A percentile compares a stretch with the other conserved stretches of the same genome.
Evolutionary conservation across 1,140 invertebrate species (phyloP).

Genomic region (Eubasilissa regina): DNA sequence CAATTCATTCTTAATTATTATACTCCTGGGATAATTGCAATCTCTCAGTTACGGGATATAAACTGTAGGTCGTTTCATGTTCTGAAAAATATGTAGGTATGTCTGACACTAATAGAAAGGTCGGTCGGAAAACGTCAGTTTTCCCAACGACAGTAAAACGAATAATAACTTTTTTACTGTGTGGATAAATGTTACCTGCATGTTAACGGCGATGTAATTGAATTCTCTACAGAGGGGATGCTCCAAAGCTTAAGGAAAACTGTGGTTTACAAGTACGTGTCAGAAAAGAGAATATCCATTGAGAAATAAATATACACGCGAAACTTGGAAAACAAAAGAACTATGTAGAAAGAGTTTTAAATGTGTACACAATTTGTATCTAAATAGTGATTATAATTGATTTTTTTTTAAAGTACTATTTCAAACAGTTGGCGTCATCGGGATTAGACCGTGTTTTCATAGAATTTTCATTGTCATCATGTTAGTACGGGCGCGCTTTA

Average conservation of each 20-base stretch:
- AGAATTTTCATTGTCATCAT: conserved; percentile 23
- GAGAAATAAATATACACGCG: not conserved
- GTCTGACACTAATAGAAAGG: no score
- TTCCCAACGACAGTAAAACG: not conserved
- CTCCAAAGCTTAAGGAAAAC: conserved; percentile 1
- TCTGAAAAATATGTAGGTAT: no score
- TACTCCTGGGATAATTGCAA: no score
- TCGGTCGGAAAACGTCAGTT: no score
- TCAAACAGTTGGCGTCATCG: not conserved
- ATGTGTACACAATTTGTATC: not conserved
- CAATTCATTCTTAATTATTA: no score
- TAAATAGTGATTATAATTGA: not conserved
- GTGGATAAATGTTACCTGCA: not conserved
- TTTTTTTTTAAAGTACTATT: conserved; percentile 1
- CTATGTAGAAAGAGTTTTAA: not conserved
- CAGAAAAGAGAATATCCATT: not conserved
- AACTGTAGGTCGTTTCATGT: no score
- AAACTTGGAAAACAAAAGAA: not conserved
- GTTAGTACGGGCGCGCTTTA: conserved; percentile 17
- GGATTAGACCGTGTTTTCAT: not conserved
- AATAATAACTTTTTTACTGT: not conserved
- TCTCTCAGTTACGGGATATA: no score
- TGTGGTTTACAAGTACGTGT: conserved; percentile 9
- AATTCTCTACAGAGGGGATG: not conserved
- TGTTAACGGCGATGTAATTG: not conserved